phyloP scores from a whole-genome alignment of 92 coral and sea anemone genomes.

The Umimayanthus chanpuru region DNA sequence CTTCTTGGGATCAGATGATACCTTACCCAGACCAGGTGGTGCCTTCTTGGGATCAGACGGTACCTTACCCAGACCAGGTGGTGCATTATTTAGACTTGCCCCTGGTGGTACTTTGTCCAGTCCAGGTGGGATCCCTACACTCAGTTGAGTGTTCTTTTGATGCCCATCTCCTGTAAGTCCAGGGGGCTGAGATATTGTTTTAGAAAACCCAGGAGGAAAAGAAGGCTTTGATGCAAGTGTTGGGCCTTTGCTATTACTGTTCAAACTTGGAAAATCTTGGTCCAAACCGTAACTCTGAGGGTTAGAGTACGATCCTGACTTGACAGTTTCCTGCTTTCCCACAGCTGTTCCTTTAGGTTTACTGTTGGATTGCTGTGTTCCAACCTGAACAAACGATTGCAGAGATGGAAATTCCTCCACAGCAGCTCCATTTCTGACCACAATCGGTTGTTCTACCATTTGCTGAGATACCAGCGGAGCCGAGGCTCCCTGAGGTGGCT shows the following conservation, averaged over 20 bases:
- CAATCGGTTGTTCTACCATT: not conserved
- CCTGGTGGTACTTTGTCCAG: constrained; percentile 2
- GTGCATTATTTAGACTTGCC: not conserved
- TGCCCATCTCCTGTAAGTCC: not conserved
- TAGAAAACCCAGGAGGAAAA: constrained; percentile 27
- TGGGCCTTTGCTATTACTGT: not conserved
- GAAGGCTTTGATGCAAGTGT: not conserved
- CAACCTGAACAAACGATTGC: constrained; percentile 6
- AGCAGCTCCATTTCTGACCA: constrained; percentile 4
- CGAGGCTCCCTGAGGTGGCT: not conserved
- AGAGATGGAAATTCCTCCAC: constrained; percentile 29
- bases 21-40: constrained; percentile 42
- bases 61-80: constrained; percentile 45
- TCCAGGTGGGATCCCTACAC: constrained; percentile 6
- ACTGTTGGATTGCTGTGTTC: constrained; percentile 8
- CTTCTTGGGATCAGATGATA: not conserved
- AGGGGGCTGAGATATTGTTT: constrained; percentile 1
- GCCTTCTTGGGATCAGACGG: not conserved
- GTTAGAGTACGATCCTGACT: not conserved
- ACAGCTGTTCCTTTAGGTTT: not conserved
- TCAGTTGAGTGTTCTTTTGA: constrained; percentile 29
- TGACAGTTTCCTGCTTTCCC: not conserved
- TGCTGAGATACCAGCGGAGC: not conserved
- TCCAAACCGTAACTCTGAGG: constrained; percentile 12
- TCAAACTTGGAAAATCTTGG: constrained; percentile 34